Conservation (phyloP, 2,113 vertebrate species). For the Ceyx margarethae region DNA sequence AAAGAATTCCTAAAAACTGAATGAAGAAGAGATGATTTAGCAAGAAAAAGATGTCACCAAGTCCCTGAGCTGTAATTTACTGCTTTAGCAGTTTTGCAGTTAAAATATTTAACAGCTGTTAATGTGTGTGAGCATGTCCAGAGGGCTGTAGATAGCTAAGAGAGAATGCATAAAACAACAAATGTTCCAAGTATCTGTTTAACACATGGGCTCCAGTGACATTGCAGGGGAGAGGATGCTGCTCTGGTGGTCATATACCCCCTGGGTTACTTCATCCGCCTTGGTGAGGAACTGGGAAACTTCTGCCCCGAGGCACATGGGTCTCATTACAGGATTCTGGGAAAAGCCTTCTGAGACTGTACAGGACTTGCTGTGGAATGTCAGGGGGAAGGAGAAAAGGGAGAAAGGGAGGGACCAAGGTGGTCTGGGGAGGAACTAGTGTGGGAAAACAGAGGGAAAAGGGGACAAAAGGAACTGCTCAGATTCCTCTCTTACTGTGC, state of each 20-base stretch:
- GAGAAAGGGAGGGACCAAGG: background rate
- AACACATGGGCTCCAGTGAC: background rate
- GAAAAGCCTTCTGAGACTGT: background rate
- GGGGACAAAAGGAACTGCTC: background rate
- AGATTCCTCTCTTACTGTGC: fast-evolving
- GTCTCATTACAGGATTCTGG: background rate
- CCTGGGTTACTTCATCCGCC: background rate
- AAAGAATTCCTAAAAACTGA: background rate
- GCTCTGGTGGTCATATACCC: background rate
- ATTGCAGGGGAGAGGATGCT: background rate
- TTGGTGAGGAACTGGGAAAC: background rate
- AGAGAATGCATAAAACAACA: background rate
- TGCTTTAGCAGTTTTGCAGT: background rate
- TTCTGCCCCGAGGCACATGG: background rate
- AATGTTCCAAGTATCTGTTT: background rate
- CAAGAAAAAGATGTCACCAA: background rate
- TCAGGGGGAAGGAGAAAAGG: background rate
- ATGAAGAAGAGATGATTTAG: background rate
- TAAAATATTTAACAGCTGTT: background rate
- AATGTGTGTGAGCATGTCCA: fast-evolving
- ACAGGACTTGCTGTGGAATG: background rate
- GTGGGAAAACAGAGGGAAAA: background rate
- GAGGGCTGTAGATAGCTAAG: background rate
- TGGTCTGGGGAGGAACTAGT: background rate
- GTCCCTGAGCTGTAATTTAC: background rate